Evolutionary conservation across 2,888 invertebrate genomes (phyloP), one percentile per base, ranked within the genome.

Genomic region (Therioaphis trifolii): DNA sequence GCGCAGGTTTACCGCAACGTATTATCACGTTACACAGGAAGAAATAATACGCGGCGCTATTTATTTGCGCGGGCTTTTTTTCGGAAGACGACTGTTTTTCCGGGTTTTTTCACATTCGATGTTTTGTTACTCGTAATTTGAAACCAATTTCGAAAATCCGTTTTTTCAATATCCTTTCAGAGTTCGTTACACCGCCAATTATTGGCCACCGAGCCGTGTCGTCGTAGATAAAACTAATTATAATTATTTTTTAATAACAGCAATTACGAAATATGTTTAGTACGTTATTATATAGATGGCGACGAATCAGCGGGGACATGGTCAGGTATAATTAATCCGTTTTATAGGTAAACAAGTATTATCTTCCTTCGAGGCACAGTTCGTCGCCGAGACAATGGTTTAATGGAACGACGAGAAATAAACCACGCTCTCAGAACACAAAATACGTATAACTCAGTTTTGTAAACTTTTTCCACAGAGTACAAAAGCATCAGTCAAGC

Each of bases 241-340:
- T 35, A 21, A 55, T 15, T 75, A n/a, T 43, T 58, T 40, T 49
- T 61, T 61, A n/a, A 75, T 43, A 75, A 43, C 58, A 21, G 11
- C 24, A 24, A 24, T 29, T 40, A 74, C n/a, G 4, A 40, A n/a
- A 24, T 15, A 69, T n/a, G n/a, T n/a, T 52, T 7, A 52, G 52
- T 52, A 52, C 52, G n/a, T 52, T 52, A 52, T 21, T 52, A 52
- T 0, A 35, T 7, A 35, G 7, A n/a, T 7, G n/a, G n/a, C n/a
- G 18, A 21, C 18, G 7, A 52, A 52, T 5, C n/a, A 52, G 9
- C n/a, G n/a, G n/a, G n/a, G 27, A 71, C 29, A 11, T 71, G 11
- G 18, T 18, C n/a, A 71, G 12, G 21, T 68, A 21, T 12, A 52
- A n/a, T 52, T 7, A 52, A 52, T 52, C 52, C 35, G 35, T 21